Percentiles rank a stretch among this genome's conserved stretches.
phyloP scores from a whole-genome alignment of 2,888 invertebrate genomes.

The Ferdinandea cuprea region DNA sequence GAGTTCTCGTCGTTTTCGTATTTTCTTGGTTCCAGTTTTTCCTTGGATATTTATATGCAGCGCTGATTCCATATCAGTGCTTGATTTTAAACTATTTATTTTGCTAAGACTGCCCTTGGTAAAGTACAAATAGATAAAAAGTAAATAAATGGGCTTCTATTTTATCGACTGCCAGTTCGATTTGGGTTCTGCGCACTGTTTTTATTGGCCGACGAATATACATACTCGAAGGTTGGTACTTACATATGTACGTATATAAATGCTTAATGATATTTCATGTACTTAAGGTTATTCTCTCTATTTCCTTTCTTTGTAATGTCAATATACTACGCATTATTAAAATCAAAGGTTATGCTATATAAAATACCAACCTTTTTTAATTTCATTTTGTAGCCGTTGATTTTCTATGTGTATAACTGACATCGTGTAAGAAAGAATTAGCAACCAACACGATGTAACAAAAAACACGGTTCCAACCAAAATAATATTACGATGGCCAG shows the following conservation, averaged over 20 bases:
- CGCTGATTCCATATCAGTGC: constrained; percentile 84
- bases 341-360: not conserved
- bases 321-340: no score
- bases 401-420: constrained; percentile 69
- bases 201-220: not conserved
- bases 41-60: constrained; percentile 87
- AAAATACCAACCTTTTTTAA: constrained; percentile 59
- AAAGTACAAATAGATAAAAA: constrained; percentile 3
- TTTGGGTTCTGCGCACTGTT: constrained; percentile 55
- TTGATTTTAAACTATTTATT: constrained; percentile 11
- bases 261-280: not conserved
- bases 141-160: constrained; percentile 53
- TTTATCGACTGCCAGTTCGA: constrained; percentile 58
- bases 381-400: constrained; percentile 62
- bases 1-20: constrained; percentile 90
- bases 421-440: constrained; percentile 67
- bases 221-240: not conserved
- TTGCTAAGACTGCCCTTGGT: not conserved
- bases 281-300: constrained; percentile 7
- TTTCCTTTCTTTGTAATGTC: not conserved
- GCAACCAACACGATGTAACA: constrained; percentile 63
- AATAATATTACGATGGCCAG: constrained; percentile 60
- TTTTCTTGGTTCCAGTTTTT: constrained; percentile 86
- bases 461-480: constrained; percentile 59
- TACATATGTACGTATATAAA: constrained; percentile 24